These are phyloP conservation scores for Hemaris fuciformis DNA, from an alignment of 2,888 invertebrate species.

Conservation along the genomic window DNA sequence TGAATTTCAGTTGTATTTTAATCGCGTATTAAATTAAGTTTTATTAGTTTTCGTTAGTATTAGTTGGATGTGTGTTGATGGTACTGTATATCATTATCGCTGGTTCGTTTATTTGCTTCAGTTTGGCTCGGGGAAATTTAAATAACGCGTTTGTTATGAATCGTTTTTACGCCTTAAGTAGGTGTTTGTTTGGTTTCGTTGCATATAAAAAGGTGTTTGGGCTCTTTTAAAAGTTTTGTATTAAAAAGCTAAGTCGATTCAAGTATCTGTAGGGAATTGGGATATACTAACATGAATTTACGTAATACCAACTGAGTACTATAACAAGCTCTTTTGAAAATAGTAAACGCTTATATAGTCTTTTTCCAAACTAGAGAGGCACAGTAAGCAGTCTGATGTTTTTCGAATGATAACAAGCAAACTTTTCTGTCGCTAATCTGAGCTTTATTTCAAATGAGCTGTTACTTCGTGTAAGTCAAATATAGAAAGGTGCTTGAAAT, in stretches of 20 bases:
- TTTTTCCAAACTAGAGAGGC: too few species aligned
- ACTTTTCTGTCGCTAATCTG: too few species aligned
- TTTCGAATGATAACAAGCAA: too few species aligned
- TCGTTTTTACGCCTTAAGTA: background rate
- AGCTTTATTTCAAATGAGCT: too few species aligned
- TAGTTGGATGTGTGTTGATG: conserved; percentile 3
- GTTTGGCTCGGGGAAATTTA: background rate
- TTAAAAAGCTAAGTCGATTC: background rate
- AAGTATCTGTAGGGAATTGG: background rate
- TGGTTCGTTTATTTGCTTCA: background rate
- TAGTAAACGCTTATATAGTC: too few species aligned
- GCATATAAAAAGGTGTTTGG: background rate
- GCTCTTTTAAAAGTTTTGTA: background rate
- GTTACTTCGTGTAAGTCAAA: too few species aligned
- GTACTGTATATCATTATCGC: background rate
- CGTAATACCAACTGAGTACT: background rate
- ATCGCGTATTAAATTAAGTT: conserved; percentile 10
- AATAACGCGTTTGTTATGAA: background rate
- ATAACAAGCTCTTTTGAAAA: background rate
- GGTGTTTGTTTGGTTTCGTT: conserved; percentile 15
- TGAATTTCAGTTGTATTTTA: conserved; percentile 12
- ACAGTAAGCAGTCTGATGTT: too few species aligned
- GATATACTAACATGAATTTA: background rate
- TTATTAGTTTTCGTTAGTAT: conserved; percentile 4
- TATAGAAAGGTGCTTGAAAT: too few species aligned